Percentiles rank a stretch among this genome's conserved stretches.
These are phyloP conservation scores for Meriones psammophilus DNA, from an alignment of 2,797 vertebrate species.

Conservation along the genomic window DNA sequence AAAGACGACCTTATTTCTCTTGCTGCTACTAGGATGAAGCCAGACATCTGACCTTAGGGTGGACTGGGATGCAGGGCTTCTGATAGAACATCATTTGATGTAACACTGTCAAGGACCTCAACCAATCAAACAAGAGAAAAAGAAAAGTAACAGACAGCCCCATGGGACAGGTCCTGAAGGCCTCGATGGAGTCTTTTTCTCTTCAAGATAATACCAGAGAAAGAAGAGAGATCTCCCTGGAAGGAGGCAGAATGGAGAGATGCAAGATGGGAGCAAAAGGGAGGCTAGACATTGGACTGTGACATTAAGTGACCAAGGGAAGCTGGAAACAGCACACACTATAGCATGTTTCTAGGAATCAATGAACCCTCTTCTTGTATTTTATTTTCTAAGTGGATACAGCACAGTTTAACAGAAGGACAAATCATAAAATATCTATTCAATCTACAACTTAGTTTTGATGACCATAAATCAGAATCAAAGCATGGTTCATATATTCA, in stretches of 20 bases:
- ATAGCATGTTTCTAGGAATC: not conserved
- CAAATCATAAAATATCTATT: not conserved
- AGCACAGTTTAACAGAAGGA: not conserved
- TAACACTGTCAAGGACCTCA: not conserved
- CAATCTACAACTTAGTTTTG: slow-evolving; percentile 11
- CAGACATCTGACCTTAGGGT: not conserved
- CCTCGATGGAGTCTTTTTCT: not conserved
- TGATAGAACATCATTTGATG: not conserved
- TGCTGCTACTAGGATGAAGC: not conserved
- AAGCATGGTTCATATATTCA: slow-evolving; percentile 22
- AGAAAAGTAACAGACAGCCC: not conserved
- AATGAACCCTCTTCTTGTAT: not conserved
- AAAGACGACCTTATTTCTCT: not conserved
- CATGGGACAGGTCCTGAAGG: accelerated
- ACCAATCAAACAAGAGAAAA: not conserved
- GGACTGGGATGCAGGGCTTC: not conserved
- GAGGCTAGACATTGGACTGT: not conserved
- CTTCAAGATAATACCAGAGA: not conserved
- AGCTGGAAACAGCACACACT: accelerated
- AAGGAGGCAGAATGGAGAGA: not conserved
- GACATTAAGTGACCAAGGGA: not conserved
- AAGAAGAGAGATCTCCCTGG: not conserved
- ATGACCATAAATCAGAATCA: slow-evolving; percentile 67
- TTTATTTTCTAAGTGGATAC: not conserved
- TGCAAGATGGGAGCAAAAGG: not conserved